Base-by-base conservation (phyloP, 2,113 vertebrate genomes). In the Scomber scombrus region DNA sequence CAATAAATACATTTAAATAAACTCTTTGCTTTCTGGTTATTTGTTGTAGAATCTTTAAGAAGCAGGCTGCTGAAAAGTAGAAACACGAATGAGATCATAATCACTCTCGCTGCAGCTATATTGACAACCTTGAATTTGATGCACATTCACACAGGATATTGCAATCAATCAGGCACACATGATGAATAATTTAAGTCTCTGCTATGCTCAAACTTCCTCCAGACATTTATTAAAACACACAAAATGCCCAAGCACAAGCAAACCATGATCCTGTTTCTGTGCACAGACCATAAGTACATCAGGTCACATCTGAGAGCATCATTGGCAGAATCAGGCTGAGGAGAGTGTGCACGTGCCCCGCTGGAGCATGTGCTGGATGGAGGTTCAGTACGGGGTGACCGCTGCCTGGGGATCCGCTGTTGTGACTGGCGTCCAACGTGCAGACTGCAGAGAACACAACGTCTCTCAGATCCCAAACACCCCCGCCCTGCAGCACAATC, bases 311-410 rank as follows among this genome's bases (percentile, higher is more conserved):
- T 26, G 15, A 34, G 56, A 34, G 56, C 60, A 26, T 75, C 23
- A n/a, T 26, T 61, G 21, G 54, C 50, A 16, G 31, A 58, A 72
- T 81, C n/a, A 34, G 60, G 65, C 78, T 62, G 64, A 51, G 10
- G 5, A 56, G 34, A 21, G 52, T 8, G 29, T 71, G 65, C 89
- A 89, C 71, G 85, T 92, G 86, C n/a, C 75, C 3, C 40, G 54
- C 67, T 64, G 49, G 15, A 43, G 65, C 82, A 56, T 87, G 89
- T 74, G 60, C 46, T 43, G 34, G 21, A 71, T 55, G 40, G 68
- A 34, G 66, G 78, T 77, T 74, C 57, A 55, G 4, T 54, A n/a
- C 51, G 56, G 45, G 67, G 11, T 54, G 61, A 31, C 23, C 63
- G 78, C 65, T 51, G 54, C 73, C 50, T 0, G 14, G 57, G 71